A percentile compares a stretch with the other conserved stretches of the same genome.
Conservation (phyloP, 2,113 vertebrate genomes). For the Chionodraco myersi region DNA sequence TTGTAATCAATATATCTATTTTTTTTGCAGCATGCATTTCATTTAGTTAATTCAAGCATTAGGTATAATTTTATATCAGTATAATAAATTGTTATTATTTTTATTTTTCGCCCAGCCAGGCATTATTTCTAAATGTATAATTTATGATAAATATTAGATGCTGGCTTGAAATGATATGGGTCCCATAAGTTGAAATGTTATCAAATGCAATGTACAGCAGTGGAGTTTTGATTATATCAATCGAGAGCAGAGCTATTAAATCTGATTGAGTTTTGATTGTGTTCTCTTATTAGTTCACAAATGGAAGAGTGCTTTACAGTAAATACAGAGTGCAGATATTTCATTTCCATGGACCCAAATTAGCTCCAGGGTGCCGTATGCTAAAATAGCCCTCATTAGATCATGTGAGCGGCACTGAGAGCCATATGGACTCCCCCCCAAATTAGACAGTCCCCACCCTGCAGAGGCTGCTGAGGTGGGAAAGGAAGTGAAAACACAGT, state of each 20-base stretch:
- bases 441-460: conserved; percentile 62
- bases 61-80: too few relatives aligned
- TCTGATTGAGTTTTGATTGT: conserved; percentile 40
- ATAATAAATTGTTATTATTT: too few relatives aligned
- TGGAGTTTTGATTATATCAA: conserved; percentile 36
- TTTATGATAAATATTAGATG: conserved; percentile 16
- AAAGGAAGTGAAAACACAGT: conserved; percentile 6
- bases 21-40: too few relatives aligned
- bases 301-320: conserved; percentile 33
- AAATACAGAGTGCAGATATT: conserved; percentile 48
- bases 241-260: conserved; percentile 19
- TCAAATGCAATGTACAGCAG: conserved; percentile 25
- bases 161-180: background rate
- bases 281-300: conserved; percentile 33
- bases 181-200: conserved; percentile 1
- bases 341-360: conserved; percentile 43
- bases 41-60: too few relatives aligned
- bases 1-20: too few relatives aligned
- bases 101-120: too few relatives aligned
- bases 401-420: conserved; percentile 8
- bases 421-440: conserved; percentile 39
- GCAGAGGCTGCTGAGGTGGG: conserved; percentile 25
- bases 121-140: background rate
- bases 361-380: conserved; percentile 25
- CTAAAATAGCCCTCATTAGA: conserved; percentile 43